Base-by-base conservation (phyloP, 2,797 vertebrate genomes). In the Pangasius krempfi region DNA sequence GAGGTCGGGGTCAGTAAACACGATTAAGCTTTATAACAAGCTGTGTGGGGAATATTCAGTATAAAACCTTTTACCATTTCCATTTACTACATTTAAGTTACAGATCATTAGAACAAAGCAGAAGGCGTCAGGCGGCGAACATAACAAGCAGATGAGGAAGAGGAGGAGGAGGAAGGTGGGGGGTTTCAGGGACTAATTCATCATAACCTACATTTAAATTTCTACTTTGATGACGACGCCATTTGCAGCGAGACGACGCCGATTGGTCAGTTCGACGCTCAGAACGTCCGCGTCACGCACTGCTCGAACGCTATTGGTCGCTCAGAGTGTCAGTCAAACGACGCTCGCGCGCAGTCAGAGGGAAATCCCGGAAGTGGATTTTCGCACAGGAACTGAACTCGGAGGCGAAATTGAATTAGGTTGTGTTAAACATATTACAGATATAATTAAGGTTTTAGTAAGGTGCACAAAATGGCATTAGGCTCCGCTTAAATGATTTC, bases 131-230 rank as follows among this genome's bases (percentile, higher is more conserved):
- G 54, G 56, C 83, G 50, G 72, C 27, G 58, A 90, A 82, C 86
- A 88, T 84, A 50, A 62, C 70, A 62, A 85, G 58, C 30, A 62
- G 13, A 62, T n/a, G 47, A 0, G 30, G 70, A 90, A 8, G 44
- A 52, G 18, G 86, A 56, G 12, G 52, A 0, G 27, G 72, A 90
- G 94, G 85, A 93, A 93, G 94, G 94, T 93, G 92, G 95, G 95
- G 94, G 93, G 92, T 73, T 89, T 75, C 75, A 3, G 30, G n/a
- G 37, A 87, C 86, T 60, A 90, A 86, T 89, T 93, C 92, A 93
- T 79, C 89, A 91, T 94, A 90, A 94, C 93, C 94, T 93, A 95
- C 93, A 93, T 92, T 93, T 94, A 92, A 94, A 94, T 94, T 94
- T 68, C 92, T 92, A 58, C 94, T 91, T 89, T 87, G 92, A 85